Percentiles rank a stretch among this genome's conserved stretches.
These are phyloP conservation scores for Pantelozetes paolii DNA, from an alignment of 2,888 invertebrate genomes.

Conservation along the genomic window DNA sequence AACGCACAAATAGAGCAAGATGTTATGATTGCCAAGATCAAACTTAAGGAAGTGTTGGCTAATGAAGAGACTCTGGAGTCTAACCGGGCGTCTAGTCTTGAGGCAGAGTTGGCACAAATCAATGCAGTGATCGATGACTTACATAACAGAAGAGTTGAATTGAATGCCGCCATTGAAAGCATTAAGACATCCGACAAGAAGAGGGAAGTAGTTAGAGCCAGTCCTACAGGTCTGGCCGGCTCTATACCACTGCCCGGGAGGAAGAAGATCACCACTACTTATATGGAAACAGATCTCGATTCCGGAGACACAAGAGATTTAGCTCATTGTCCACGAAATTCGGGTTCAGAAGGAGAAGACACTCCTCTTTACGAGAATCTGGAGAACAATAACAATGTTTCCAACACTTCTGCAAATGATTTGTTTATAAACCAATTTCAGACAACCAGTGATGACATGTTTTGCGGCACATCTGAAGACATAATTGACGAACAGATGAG, in stretches of 20 bases:
- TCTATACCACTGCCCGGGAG: constrained; percentile 47
- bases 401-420: neutral
- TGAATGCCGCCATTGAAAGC: constrained; percentile 78
- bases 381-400: constrained; percentile 14
- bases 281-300: constrained; percentile 87
- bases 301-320: constrained; percentile 68
- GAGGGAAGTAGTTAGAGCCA: constrained; percentile 38
- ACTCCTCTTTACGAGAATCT: constrained; percentile 33
- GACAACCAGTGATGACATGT: neutral
- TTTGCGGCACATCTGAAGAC: constrained; percentile 17
- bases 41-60: constrained; percentile 58
- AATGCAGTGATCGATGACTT: constrained; percentile 79
- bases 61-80: constrained; percentile 45
- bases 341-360: constrained; percentile 23
- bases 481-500: constrained; percentile 54
- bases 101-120: constrained; percentile 70
- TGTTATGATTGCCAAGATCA: constrained; percentile 74
- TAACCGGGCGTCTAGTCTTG: constrained; percentile 53
- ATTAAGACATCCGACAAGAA: constrained; percentile 58
- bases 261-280: constrained; percentile 62
- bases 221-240: constrained; percentile 51
- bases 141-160: constrained; percentile 75
- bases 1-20: constrained; percentile 84
- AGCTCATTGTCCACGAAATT: constrained; percentile 37
- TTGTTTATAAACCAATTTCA: constrained; percentile 22